phyloP scores from a whole-genome alignment of 2,888 invertebrate species.

The Adineta ricciae region DNA sequence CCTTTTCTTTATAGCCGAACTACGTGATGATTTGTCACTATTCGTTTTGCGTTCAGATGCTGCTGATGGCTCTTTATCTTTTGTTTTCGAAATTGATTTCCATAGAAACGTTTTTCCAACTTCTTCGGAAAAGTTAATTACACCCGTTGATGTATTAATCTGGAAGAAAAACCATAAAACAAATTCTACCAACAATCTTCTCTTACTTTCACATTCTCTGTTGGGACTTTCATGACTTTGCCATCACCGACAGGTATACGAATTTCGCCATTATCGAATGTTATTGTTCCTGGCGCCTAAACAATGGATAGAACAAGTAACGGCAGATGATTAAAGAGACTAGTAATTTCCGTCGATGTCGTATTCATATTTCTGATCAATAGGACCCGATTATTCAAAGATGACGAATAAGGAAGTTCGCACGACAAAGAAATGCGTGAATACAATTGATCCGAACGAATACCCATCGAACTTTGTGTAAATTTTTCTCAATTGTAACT shows the following conservation, averaged over 20 bases:
- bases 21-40: background rate
- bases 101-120: slow-evolving; percentile 9
- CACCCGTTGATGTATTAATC: slow-evolving; percentile 16
- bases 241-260: background rate
- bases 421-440: too few relatives aligned
- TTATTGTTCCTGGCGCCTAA: background rate
- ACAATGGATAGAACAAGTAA: background rate
- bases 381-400: too few relatives aligned
- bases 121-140: slow-evolving; percentile 4
- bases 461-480: too few relatives aligned
- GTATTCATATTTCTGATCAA: too few relatives aligned
- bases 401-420: too few relatives aligned
- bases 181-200: too few relatives aligned
- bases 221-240: background rate
- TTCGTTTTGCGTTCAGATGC: background rate
- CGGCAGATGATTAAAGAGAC: too few relatives aligned
- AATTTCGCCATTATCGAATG: background rate
- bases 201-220: slow-evolving; percentile 14
- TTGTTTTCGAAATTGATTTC: background rate
- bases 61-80: slow-evolving; percentile 3
- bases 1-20: slow-evolving; percentile 2
- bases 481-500: too few relatives aligned
- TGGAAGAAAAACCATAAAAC: background rate
- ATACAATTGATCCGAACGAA: too few relatives aligned
- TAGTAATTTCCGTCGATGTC: too few relatives aligned